These are phyloP conservation scores for Manduca sexta DNA, from an alignment of 1,140 invertebrate genomes.

Conservation along the genomic window DNA sequence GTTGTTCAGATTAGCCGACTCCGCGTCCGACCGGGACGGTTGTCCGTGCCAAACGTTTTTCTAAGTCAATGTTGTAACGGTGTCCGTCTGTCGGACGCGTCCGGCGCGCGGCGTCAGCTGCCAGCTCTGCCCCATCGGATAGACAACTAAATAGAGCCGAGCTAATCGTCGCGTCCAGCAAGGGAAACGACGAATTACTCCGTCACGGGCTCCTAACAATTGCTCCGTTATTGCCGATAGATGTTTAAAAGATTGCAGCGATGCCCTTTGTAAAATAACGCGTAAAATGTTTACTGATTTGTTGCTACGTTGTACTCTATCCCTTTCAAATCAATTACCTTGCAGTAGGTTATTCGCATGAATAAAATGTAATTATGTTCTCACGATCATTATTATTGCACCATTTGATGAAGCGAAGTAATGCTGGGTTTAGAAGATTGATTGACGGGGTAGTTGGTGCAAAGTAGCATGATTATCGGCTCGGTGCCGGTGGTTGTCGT, in stretches of 20 bases:
- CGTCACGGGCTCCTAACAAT: constrained; percentile 60
- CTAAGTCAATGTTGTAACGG: constrained; percentile 67
- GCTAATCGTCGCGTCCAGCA: constrained; percentile 66
- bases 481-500: constrained; percentile 15
- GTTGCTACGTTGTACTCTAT: too few species aligned
- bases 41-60: constrained; percentile 66
- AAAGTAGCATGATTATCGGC: constrained; percentile 28
- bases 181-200: constrained; percentile 69
- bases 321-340: too few species aligned
- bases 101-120: constrained; percentile 68
- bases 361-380: too few species aligned
- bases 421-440: constrained; percentile 12
- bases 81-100: constrained; percentile 59
- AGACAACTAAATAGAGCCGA: constrained; percentile 69
- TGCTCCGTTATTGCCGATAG: constrained; percentile 62
- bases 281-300: too few species aligned
- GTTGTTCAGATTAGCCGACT: constrained; percentile 25
- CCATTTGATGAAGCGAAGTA: background rate
- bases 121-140: constrained; percentile 47
- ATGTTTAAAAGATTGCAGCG: constrained; percentile 33
- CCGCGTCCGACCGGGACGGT: constrained; percentile 30
- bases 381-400: too few species aligned
- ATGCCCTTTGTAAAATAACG: constrained; percentile 6
- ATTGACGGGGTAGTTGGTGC: constrained; percentile 32
- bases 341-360: too few species aligned